A percentile compares a stretch with the other conserved stretches of the same genome.
Evolutionary conservation across 2,113 vertebrate species (phyloP).

Genomic region (Hemibagrus wyckioides): DNA sequence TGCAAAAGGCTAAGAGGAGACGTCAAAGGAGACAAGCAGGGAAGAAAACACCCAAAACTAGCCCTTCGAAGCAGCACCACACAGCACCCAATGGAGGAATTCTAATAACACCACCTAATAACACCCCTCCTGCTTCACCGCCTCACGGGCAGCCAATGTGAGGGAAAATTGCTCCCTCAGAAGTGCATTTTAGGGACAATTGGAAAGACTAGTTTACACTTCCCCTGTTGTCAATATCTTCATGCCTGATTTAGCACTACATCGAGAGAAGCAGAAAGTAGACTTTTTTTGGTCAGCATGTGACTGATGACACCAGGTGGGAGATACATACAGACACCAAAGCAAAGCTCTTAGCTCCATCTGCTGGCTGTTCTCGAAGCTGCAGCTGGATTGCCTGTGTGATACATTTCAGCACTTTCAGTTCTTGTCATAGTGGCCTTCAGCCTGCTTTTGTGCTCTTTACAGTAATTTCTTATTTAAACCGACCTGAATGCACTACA

Average conservation of each 20-base stretch:
- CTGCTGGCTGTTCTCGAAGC: conserved; percentile 23
- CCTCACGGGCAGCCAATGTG: background rate
- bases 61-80: conserved; percentile 39
- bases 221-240: background rate
- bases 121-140: conserved; percentile 48
- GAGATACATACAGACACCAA: background rate
- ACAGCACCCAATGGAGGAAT: conserved; percentile 65
- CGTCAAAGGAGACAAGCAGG: conserved; percentile 61
- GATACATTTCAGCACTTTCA: background rate
- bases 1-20: conserved; percentile 64
- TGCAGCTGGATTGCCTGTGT: conserved; percentile 1
- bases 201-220: background rate
- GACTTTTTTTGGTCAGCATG: background rate
- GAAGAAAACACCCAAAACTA: conserved; percentile 56
- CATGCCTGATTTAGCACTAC: background rate
- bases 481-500: background rate
- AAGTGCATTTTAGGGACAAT: background rate
- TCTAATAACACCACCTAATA: conserved; percentile 46
- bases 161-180: background rate
- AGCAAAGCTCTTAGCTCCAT: conserved; percentile 32
- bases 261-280: background rate
- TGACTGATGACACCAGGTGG: background rate
- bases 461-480: background rate
- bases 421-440: conserved; percentile 32
- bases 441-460: conserved; percentile 1